Conservation (phyloP, 2,797 vertebrate species). For the Chloroceryle inda region DNA sequence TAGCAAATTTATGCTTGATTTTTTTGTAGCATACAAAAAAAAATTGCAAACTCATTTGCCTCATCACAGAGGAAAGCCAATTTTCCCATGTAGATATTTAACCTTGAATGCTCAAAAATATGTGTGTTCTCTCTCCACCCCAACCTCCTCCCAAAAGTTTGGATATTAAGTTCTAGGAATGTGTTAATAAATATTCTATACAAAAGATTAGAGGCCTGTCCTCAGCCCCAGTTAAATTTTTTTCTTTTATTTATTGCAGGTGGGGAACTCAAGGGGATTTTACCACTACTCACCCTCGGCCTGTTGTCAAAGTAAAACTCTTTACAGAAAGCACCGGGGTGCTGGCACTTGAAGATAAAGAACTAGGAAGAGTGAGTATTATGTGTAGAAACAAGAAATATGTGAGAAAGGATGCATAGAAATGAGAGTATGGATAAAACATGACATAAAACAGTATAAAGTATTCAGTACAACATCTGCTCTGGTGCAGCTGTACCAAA, state of each 20-base stretch:
- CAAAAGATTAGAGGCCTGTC: neutral
- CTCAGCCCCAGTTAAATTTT: neutral
- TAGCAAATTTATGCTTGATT: neutral
- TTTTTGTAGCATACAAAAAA: conserved; percentile 20
- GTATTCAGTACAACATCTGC: neutral
- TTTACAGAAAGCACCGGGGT: conserved; percentile 95
- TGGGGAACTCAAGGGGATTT: conserved; percentile 99
- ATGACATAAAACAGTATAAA: neutral
- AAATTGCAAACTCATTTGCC: neutral
- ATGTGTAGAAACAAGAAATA: neutral
- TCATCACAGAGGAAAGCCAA: neutral
- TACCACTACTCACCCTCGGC: conserved; percentile 92
- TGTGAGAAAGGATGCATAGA: neutral
- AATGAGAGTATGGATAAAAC: neutral
- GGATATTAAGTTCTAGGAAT: neutral
- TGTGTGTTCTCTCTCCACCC: neutral
- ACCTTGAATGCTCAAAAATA: neutral
- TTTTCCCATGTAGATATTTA: neutral
- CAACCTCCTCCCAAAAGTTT: neutral
- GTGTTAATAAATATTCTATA: neutral
- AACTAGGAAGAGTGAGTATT: conserved; percentile 91
- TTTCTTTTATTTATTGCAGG: conserved; percentile 81
- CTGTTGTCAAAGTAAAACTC: conserved; percentile 97
- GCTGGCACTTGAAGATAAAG: conserved; percentile 94
- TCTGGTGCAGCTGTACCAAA: neutral